A percentile compares a stretch with the other conserved stretches of the same genome.
Evolutionary conservation across 35 echinoderm and acorn worm genomes (phyloP).

Genomic region (Apostichopus parvimensis): DNA sequence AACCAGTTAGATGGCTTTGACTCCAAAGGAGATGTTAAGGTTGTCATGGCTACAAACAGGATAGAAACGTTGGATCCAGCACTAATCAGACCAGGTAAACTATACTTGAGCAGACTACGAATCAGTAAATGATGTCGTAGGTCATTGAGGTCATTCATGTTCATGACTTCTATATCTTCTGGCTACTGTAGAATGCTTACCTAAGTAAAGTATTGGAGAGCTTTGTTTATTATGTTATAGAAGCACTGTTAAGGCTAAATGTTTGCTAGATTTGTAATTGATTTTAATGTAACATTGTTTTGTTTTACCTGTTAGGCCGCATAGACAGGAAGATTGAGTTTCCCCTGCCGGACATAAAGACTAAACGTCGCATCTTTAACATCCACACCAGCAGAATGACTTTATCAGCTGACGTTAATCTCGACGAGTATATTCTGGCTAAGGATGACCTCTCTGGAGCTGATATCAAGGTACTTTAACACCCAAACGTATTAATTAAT

Average conservation of each 20-base stretch:
- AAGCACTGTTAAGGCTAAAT: too few relatives aligned
- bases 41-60: slow-evolving; percentile 98
- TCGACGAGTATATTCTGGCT: slow-evolving; percentile 97
- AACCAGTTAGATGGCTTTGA: slow-evolving; percentile 99
- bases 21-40: slow-evolving; percentile 95
- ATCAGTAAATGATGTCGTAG: background rate
- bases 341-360: slow-evolving; percentile 96
- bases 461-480: slow-evolving; percentile 81
- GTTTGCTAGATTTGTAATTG: too few relatives aligned
- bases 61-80: slow-evolving; percentile 98
- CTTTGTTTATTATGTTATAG: background rate
- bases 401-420: slow-evolving; percentile 83
- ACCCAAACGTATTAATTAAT: background rate
- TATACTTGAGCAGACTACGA: background rate
- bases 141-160: background rate
- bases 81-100: slow-evolving; percentile 95
- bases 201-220: background rate
- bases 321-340: slow-evolving; percentile 99
- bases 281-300: too few relatives aligned
- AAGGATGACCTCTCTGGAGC: slow-evolving; percentile 99
- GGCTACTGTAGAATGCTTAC: too few relatives aligned
- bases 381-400: slow-evolving; percentile 99
- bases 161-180: too few relatives aligned
- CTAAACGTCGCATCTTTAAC: slow-evolving; percentile 97
- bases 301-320: slow-evolving; percentile 65